phyloP scores from a whole-genome alignment of 2,888 invertebrate genomes.

The Thereva unica region DNA sequence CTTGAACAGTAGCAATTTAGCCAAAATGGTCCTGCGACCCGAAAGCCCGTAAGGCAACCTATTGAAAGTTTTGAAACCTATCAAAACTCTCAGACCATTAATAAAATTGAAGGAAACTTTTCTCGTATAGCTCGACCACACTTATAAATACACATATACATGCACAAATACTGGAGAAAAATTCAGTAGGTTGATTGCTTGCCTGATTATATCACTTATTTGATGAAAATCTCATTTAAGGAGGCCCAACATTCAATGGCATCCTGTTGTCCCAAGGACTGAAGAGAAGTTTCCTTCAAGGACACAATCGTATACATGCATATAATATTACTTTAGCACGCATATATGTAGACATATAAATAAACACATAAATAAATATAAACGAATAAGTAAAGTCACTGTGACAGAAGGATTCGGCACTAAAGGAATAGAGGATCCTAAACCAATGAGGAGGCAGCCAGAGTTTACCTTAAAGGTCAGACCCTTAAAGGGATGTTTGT shows the following conservation, averaged over 20 bases:
- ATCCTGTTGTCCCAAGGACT: neutral
- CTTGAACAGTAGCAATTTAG: no score
- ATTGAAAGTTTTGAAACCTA: neutral
- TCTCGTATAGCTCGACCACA: neutral
- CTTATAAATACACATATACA: no score
- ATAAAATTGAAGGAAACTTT: constrained; percentile 5
- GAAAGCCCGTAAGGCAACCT: no score
- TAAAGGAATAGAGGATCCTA: neutral
- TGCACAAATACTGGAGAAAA: neutral
- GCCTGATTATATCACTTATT: constrained; percentile 14
- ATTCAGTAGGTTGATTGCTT: constrained; percentile 10
- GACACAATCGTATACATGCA: no score
- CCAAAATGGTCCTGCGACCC: no score
- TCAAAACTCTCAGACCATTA: constrained; percentile 6
- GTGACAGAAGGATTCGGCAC: no score
- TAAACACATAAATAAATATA: no score
- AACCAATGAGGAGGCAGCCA: neutral
- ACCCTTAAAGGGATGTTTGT: neutral
- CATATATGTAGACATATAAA: no score
- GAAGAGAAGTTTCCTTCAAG: constrained; percentile 2
- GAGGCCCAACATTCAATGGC: constrained; percentile 3
- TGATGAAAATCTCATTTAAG: constrained; percentile 17
- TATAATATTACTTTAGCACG: no score
- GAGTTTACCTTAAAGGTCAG: constrained; percentile 3
- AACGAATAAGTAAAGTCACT: no score